Evolutionary conservation across 2,113 vertebrate species (phyloP).

Genomic region (Pseudopodoces humilis): DNA sequence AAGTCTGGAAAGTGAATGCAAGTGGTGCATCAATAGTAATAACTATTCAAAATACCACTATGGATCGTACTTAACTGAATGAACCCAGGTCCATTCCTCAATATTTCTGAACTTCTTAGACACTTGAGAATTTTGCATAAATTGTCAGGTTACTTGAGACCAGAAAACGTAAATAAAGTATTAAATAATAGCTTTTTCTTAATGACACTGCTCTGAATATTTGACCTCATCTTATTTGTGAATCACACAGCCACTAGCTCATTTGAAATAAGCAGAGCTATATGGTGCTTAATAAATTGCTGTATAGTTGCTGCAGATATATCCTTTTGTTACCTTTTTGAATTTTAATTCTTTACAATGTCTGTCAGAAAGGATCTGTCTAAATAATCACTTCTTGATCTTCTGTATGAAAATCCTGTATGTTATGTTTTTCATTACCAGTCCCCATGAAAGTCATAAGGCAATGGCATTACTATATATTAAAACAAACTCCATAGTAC

Average conservation of each 20-base stretch:
- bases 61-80: neutral
- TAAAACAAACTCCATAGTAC: neutral
- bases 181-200: neutral
- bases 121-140: neutral
- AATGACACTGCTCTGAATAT: neutral
- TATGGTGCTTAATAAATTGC: neutral
- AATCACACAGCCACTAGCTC: neutral
- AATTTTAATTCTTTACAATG: neutral
- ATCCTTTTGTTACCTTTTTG: neutral
- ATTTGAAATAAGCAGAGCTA: neutral
- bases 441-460: neutral
- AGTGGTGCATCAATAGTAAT: neutral
- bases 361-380: neutral
- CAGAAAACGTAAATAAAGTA: neutral
- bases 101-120: neutral
- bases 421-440: neutral
- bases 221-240: neutral
- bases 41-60: neutral
- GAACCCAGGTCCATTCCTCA: neutral
- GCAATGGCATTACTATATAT: neutral
- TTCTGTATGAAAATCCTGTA: neutral
- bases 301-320: neutral
- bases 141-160: neutral
- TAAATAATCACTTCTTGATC: neutral
- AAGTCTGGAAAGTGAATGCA: neutral